Percentiles rank a stretch among this genome's conserved stretches.
phyloP scores from a whole-genome alignment of 2,113 vertebrate genomes.

The Gorsachius goisagi region DNA sequence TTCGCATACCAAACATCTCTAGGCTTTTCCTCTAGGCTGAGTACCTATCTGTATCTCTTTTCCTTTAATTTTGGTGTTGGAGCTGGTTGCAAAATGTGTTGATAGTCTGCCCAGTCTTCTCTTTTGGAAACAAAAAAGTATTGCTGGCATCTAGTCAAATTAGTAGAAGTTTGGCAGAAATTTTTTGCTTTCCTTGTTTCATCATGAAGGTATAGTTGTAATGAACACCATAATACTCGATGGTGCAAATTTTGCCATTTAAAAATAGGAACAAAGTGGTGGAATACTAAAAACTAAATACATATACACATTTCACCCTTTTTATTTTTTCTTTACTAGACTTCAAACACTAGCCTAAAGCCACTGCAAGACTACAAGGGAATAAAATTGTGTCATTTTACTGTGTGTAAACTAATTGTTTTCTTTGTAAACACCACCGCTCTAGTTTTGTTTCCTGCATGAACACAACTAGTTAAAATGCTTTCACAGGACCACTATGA shows the following conservation, averaged over 20 bases:
- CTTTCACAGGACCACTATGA: slow-evolving; percentile 80
- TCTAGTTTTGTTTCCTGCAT: neutral
- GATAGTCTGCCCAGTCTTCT: neutral
- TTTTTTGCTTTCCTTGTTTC: neutral
- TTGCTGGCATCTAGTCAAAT: neutral
- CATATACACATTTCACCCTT: neutral
- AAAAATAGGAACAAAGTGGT: neutral
- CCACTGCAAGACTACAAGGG: neutral
- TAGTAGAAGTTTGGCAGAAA: neutral
- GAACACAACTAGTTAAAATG: neutral
- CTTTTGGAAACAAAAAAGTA: neutral
- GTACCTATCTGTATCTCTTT: neutral
- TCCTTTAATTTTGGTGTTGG: neutral
- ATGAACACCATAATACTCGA: neutral
- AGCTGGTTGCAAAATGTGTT: neutral
- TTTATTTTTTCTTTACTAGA: neutral
- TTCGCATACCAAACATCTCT: neutral
- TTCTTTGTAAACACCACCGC: neutral
- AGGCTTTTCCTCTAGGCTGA: neutral
- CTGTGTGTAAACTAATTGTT: neutral
- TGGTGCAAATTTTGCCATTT: neutral
- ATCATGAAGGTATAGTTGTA: neutral
- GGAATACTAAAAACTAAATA: neutral
- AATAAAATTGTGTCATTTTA: neutral
- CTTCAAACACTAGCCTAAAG: neutral